phyloP scores from a whole-genome alignment of 2,113 vertebrate species.

The Ceyx margarethae region DNA sequence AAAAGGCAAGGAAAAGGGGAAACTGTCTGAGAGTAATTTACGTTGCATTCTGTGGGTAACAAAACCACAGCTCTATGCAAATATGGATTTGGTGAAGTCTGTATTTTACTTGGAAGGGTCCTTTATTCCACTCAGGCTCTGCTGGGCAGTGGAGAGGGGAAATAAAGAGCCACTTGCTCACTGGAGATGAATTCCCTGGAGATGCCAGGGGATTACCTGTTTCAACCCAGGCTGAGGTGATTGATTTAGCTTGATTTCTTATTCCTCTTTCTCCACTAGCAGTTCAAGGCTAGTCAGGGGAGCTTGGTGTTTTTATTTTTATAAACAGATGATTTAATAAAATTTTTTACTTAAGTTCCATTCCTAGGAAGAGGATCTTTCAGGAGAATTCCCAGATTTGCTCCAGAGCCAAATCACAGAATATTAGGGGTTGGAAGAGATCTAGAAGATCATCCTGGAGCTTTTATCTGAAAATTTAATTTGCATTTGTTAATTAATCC shows the following conservation, averaged over 20 bases:
- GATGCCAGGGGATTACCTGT: too few species aligned
- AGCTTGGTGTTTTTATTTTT: too few species aligned
- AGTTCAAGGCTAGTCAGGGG: not conserved
- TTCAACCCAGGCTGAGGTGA: too few species aligned
- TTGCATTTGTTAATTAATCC: not conserved
- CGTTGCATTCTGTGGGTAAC: not conserved
- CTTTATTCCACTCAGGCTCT: not conserved
- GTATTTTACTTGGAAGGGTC: not conserved
- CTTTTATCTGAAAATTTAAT: not conserved
- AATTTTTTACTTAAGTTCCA: not conserved
- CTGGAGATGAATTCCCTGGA: not conserved
- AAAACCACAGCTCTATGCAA: not conserved
- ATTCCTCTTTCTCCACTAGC: not conserved
- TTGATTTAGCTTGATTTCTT: not conserved
- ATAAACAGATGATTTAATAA: not conserved
- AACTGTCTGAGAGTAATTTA: not conserved
- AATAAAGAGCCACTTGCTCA: rapidly evolving
- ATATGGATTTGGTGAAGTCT: not conserved
- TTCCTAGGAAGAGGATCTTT: not conserved
- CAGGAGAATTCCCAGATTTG: not conserved
- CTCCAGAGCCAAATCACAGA: not conserved
- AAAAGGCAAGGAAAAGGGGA: not conserved
- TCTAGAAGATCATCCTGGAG: too few species aligned
- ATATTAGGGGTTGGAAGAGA: too few species aligned
- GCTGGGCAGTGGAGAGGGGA: not conserved